These are phyloP conservation scores for Spilarctia lutea DNA, from an alignment of 2,888 invertebrate genomes.

Conservation along the genomic window DNA sequence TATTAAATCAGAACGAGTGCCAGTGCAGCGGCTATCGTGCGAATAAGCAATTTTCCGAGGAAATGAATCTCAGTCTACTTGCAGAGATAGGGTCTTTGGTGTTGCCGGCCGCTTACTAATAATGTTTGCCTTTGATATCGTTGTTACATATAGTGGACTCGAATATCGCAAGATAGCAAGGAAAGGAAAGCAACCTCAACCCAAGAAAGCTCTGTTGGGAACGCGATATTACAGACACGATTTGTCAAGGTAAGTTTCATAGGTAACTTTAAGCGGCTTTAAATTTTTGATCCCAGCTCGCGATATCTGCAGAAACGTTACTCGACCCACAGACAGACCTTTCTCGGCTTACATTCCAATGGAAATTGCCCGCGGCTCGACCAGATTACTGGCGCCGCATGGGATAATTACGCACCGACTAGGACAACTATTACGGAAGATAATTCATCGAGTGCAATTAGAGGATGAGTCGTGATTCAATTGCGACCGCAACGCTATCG, in stretches of 20 bases:
- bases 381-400: conserved; percentile 77
- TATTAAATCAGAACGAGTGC: conserved; percentile 48
- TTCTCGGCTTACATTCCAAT: conserved; percentile 71
- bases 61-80: conserved; percentile 59
- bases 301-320: conserved; percentile 76
- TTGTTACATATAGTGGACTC: conserved; percentile 44
- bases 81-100: conserved; percentile 59
- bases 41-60: conserved; percentile 71
- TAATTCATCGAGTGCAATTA: conserved; percentile 79
- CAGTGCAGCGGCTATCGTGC: conserved; percentile 50
- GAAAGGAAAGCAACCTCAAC: conserved; percentile 32
- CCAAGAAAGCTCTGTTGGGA: conserved; percentile 51
- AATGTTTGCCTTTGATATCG: conserved; percentile 56
- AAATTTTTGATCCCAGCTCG: conserved; percentile 58
- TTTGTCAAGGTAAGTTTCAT: conserved; percentile 70
- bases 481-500: conserved; percentile 56
- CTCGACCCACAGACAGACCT: conserved; percentile 68
- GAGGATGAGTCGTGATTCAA: conserved; percentile 74
- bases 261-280: conserved; percentile 56
- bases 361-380: conserved; percentile 73
- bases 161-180: conserved; percentile 52
- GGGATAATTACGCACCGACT: conserved; percentile 76
- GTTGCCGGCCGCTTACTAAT: conserved; percentile 49
- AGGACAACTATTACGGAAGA: conserved; percentile 82
- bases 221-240: conserved; percentile 62